Evolutionary conservation across 2,113 vertebrate species (phyloP).

Genomic region (Pygathrix nemaeus): DNA sequence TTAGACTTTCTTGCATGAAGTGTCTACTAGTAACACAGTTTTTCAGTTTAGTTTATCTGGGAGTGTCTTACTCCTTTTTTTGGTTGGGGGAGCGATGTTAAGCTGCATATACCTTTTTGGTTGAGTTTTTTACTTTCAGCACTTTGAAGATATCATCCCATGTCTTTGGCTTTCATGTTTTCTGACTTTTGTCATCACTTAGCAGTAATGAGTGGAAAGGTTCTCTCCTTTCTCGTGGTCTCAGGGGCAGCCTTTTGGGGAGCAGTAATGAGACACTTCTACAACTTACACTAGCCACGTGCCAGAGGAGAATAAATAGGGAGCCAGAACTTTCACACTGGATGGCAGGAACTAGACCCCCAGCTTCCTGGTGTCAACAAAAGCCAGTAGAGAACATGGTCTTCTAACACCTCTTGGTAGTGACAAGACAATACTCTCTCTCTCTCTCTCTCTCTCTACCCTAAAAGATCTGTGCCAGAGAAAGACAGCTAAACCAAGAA

Average conservation of each 20-base stretch:
- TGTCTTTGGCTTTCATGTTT: not conserved
- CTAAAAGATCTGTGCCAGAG: not conserved
- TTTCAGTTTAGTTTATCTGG: not conserved
- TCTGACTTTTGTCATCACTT: not conserved
- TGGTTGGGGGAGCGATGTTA: too few relatives aligned
- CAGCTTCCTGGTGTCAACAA: not conserved
- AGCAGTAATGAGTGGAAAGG: not conserved
- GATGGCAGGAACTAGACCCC: not conserved
- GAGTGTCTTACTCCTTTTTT: too few relatives aligned
- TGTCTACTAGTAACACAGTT: not conserved
- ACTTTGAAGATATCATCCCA: not conserved
- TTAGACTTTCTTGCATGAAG: not conserved
- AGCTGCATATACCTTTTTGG: not conserved
- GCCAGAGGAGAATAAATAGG: not conserved
- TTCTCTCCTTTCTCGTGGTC: too few relatives aligned
- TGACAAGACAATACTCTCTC: not conserved
- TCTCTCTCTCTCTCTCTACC: not conserved
- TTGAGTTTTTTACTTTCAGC: not conserved
- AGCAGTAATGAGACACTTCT: too few relatives aligned
- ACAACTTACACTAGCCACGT: not conserved
- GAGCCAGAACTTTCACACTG: not conserved
- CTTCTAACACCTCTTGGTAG: not conserved
- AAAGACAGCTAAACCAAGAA: not conserved
- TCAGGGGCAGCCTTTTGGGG: too few relatives aligned
- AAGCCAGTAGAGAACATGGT: not conserved